Evolutionary conservation across 2,797 vertebrate genomes (phyloP), one percentile per base, ranked within the genome.

Genomic region (Acridotheres tristis): DNA sequence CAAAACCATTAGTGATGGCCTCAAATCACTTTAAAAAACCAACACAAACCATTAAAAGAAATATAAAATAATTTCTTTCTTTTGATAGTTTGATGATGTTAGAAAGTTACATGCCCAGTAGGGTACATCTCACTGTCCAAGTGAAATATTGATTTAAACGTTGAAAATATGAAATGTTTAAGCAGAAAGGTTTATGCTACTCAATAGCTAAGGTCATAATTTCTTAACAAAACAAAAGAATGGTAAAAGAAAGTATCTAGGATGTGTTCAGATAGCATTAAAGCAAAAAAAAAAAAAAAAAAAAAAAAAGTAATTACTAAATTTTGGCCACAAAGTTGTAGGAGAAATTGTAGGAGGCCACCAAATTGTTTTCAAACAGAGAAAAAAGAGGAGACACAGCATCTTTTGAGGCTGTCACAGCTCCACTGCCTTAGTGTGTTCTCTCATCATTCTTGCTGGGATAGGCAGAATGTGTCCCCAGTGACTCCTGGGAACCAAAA

Each of bases 61-160:
- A 27, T 11, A 10, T 19, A 8, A n/a, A n/a, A 18, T 22, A 16
- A 0, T 22, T 58, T 45, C 7, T 58, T 38, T 59, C n/a, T 85
- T 85, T 68, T 65, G 18, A 8, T 78, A 16, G 13, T 55, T 91
- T 88, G 13, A 16, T 48, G 51, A 19, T 80, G 81, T 22, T 84
- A 43, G 38, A 55, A 92, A 78, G 45, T 66, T 51, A 14, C 32
- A 7, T 87, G n/a, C 85, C 71, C 10, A 9, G 0, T n/a, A 27
- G 22, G 3, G 5, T 73, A 8, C 55, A 69, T 38, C 66, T 85
- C 73, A 47, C 12, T 57, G 25, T 92, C 62, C 47, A 90, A 59
- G 88, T 89, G 65, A 71, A 86, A 95, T 72, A 92, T 42, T 40
- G 57, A 65, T 91, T 71, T 61, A 61, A 81, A 68, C 36, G 90